Evolutionary conservation across 2,797 vertebrate genomes (phyloP).

Genomic region (Neosilurus hyrtlii): DNA sequence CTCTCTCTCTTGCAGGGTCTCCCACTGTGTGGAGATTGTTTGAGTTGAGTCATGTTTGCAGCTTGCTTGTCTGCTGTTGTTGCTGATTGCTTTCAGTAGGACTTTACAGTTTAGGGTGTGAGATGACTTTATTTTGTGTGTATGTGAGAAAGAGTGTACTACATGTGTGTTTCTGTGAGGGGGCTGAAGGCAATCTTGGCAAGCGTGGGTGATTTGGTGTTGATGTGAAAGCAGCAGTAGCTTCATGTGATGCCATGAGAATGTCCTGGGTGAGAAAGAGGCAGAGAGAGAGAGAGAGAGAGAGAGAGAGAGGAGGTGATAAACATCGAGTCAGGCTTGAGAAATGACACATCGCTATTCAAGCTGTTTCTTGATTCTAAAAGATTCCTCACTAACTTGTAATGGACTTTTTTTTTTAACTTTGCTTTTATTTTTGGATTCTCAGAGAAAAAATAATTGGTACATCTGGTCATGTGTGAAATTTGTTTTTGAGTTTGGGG

Average conservation of each 20-base stretch:
- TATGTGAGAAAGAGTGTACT: slow-evolving; percentile 3
- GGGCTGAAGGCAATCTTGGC: slow-evolving; percentile 32
- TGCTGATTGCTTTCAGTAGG: background rate
- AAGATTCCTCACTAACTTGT: background rate
- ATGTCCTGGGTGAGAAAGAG: slow-evolving; percentile 34
- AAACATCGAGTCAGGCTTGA: background rate
- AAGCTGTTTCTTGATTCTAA: background rate
- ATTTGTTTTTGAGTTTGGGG: background rate
- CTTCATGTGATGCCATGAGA: slow-evolving; percentile 36
- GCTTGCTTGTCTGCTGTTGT: slow-evolving; percentile 1
- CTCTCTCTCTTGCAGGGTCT: background rate
- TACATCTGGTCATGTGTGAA: background rate
- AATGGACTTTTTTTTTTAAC: background rate
- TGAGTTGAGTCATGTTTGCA: background rate
- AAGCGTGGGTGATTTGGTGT: slow-evolving; percentile 42
- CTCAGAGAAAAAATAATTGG: background rate
- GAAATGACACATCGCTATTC: slow-evolving; percentile 15
- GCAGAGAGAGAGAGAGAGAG: slow-evolving; percentile 25
- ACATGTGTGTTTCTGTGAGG: slow-evolving; percentile 24
- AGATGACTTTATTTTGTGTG: background rate
- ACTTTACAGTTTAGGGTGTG: background rate
- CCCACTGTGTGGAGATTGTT: slow-evolving; percentile 12
- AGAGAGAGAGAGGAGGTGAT: slow-evolving; percentile 10
- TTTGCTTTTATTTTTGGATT: background rate
- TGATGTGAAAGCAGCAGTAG: slow-evolving; percentile 34